Evolutionary conservation across 1,140 invertebrate species (phyloP), one percentile per base, ranked within the genome.

Genomic region (Ericerus pela): DNA sequence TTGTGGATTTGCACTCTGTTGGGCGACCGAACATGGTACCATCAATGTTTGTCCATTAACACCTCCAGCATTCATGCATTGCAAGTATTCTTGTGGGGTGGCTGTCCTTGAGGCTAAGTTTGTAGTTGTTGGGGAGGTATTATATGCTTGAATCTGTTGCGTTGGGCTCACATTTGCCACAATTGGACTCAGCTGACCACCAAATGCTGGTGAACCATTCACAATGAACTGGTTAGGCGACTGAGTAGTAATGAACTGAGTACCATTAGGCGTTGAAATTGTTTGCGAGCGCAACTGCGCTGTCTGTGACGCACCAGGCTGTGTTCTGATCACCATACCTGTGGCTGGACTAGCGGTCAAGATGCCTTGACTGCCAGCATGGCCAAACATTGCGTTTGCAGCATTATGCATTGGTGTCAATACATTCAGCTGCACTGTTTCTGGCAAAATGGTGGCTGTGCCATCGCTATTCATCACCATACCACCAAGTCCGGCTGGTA

Each of bases 171-270:
- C 75, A 61, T 78, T 84, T 0, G 82, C 79, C 0, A 85, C 74
- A 43, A 85, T 72, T 1, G 84, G 85, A 69, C 84, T 88, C 12
- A 88, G 60, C 63, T 88, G 84, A 1, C 85, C 84, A 12, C 76
- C 72, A 59, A 82, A 82, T 63, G 77, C 77, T 27, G 53, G 20
- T 16, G 38, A 47, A 20, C 82, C 81, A 57, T 82, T 84, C 28
- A 85, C 77, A 56, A 84, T 72, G 59, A 84, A 81, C 64, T 84
- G 82, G 61, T 81, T 85, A 0, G 82, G 81, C 1, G 82, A 85
- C 54, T 61, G 59, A 10, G 60, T 57, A 24, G 59, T 30, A 5
- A 65, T 58, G 31, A 64, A 62, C 29, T 65, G 63, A 27, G 58
- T 43, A 6, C 58, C 51, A 30, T 24, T 52, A 24, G 16, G 31